These are phyloP conservation scores for Ceriagrion tenellum DNA, from an alignment of 2,888 invertebrate genomes.

Conservation along the genomic window DNA sequence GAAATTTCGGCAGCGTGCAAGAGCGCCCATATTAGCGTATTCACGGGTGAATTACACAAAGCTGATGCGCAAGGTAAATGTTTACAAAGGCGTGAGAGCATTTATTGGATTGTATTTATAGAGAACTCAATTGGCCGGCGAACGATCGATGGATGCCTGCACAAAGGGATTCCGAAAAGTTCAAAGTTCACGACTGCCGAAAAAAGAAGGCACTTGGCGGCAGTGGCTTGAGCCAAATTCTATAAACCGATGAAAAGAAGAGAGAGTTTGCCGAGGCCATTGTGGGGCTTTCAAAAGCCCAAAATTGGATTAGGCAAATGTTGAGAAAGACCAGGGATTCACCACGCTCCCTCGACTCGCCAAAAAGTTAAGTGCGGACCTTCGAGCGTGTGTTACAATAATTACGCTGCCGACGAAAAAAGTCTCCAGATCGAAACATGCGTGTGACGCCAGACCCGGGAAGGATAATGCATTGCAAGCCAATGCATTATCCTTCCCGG, in stretches of 20 bases:
- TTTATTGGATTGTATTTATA: not conserved
- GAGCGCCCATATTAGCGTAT: not conserved
- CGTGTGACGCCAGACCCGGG: too few relatives aligned
- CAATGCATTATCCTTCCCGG: too few relatives aligned
- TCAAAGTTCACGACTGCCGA: not conserved
- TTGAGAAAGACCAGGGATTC: not conserved
- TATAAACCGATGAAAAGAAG: not conserved
- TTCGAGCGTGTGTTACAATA: too few relatives aligned
- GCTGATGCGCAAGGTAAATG: not conserved
- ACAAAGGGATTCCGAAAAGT: not conserved
- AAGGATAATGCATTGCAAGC: too few relatives aligned
- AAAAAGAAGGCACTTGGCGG: not conserved
- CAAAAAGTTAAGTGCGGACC: not conserved
- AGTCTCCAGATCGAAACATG: too few relatives aligned
- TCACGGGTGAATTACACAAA: not conserved
- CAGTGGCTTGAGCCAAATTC: not conserved
- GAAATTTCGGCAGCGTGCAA: not conserved
- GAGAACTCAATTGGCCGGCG: not conserved
- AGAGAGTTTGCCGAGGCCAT: not conserved
- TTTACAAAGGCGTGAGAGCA: not conserved
- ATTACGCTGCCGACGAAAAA: too few relatives aligned
- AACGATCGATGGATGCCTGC: not conserved
- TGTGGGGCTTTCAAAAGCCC: not conserved
- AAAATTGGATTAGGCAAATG: constrained; percentile 24
- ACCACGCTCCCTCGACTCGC: not conserved